Base-by-base conservation (phyloP, 2,888 invertebrate genomes). In the Cheilosia pagana region DNA sequence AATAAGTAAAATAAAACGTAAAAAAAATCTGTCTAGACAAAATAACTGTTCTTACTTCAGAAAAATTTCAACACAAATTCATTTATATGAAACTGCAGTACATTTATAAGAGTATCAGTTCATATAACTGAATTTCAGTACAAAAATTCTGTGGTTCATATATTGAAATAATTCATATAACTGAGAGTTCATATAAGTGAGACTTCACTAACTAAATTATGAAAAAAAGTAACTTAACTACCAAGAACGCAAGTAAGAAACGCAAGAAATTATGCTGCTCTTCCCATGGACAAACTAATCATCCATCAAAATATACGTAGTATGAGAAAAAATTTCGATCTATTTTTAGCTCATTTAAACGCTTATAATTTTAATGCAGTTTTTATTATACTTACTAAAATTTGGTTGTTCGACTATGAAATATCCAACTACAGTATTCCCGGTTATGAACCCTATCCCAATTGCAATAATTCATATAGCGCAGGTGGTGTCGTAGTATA, bases 331-430 rank as follows among this genome's bases (percentile, higher is more conserved):
- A 43, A 43, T 16, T 43, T 43, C 4, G 16, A 43, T 41, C 63
- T 28, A 23, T 57, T 74, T 10, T 19, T 65, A 21, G 43, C 72
- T 31, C 45, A 65, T 19, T 19, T 48, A 8, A 25, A 74, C n/a
- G 50, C 55, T 19, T 65, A 0, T 16, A 43, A 55, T 21, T 0
- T 43, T 16, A 43, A 16, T 43, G 35, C 57, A n/a, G 45, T 57
- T 35, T 55, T 48, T 35, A 68, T 68, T 48, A 10, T 68, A 25
- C 45, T 45, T 14, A 14, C 67, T 43, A 45, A 68, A 5, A 68
- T 68, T 21, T 68, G 55, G 67, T 31, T 68, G 28, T 68, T 55
- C 67, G 68, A 67, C 53, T 3, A 3, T 7, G 43, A 67, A 67
- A 25, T 67, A 19, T 45, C 68, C 14, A 28, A 68, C 6, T 68